Percentiles rank a stretch among this genome's conserved stretches.
phyloP scores from a whole-genome alignment of 2,797 vertebrate genomes.

The Chiloscyllium punctatum region DNA sequence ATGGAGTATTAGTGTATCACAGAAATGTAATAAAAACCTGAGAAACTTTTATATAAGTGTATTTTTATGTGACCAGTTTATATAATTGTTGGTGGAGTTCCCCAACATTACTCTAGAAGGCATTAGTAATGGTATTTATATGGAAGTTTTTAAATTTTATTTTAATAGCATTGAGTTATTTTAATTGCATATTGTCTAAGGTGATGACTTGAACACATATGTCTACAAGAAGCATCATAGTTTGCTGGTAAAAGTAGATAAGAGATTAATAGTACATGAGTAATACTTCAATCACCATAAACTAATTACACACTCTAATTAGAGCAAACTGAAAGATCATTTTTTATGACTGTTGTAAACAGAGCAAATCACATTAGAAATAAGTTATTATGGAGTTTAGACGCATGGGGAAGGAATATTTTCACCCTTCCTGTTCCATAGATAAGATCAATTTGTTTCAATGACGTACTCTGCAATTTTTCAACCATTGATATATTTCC shows the following conservation, averaged over 20 bases:
- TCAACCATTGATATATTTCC: neutral
- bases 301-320: neutral
- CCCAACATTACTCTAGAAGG: neutral
- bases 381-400: neutral
- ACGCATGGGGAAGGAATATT: neutral
- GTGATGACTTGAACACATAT: neutral
- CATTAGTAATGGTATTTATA: neutral
- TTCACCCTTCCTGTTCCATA: neutral
- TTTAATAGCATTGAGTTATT: neutral
- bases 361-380: neutral
- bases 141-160: neutral
- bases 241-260: constrained; percentile 17
- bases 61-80: neutral
- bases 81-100: neutral
- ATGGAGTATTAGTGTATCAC: neutral
- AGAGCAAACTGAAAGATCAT: constrained; percentile 17
- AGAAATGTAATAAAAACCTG: neutral
- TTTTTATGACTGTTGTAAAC: constrained; percentile 20
- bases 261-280: constrained; percentile 1
- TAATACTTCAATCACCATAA: constrained; percentile 1
- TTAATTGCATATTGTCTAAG: constrained; percentile 6
- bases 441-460: neutral
- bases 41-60: neutral
- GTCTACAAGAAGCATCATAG: neutral
- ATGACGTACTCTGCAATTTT: neutral